A percentile compares a stretch with the other conserved stretches of the same genome.
Evolutionary conservation across 2,888 invertebrate genomes (phyloP).

Genomic region (Eretmocerus hayati): DNA sequence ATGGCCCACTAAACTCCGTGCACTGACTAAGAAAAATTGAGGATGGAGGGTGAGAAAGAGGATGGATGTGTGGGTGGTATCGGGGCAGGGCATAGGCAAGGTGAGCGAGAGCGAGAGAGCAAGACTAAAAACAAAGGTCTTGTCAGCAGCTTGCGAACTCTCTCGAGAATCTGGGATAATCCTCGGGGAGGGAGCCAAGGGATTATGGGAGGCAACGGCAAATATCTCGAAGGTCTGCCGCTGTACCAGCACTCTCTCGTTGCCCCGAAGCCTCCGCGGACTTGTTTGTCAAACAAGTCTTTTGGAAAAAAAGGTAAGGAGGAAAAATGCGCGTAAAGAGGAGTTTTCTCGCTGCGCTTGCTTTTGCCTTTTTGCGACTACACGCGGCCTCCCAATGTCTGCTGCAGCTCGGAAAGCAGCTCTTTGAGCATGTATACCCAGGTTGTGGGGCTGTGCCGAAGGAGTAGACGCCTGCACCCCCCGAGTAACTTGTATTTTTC

Average conservation of each 20-base stretch:
- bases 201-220: conserved; percentile 3
- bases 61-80: background rate
- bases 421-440: background rate
- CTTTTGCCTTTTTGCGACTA: background rate
- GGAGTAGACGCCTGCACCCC: no score
- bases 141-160: conserved; percentile 22
- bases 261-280: conserved; percentile 4
- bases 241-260: background rate
- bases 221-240: conserved; percentile 13
- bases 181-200: conserved; percentile 16
- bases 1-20: no score
- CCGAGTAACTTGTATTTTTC: conserved; percentile 7
- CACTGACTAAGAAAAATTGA: no score
- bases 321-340: conserved; percentile 1
- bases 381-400: background rate
- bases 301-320: conserved; percentile 1
- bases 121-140: conserved; percentile 14
- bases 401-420: no score
- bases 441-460: no score
- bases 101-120: conserved; percentile 6
- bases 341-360: no score
- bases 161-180: conserved; percentile 28
- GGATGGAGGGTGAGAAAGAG: no score
- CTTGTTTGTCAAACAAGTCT: conserved; percentile 23
- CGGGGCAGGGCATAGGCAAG: conserved; percentile 5